phyloP scores from a whole-genome alignment of 2,113 vertebrate genomes.

The Pionites leucogaster region DNA sequence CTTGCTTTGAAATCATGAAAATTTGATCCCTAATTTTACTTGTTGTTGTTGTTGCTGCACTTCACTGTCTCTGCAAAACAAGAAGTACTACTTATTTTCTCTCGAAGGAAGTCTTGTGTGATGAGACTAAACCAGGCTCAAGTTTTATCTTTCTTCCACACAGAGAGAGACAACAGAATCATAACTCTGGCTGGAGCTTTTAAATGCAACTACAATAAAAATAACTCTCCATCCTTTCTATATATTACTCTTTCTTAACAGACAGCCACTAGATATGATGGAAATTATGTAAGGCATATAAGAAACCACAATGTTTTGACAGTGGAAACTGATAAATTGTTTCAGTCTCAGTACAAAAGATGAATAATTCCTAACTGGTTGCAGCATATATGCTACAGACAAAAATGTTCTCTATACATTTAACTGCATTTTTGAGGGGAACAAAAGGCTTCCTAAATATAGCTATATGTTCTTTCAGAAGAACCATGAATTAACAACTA shows the following conservation, averaged over 20 bases:
- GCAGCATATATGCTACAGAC: neutral
- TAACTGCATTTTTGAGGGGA: neutral
- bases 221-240: neutral
- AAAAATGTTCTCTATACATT: neutral
- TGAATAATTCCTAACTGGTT: neutral
- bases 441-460: neutral
- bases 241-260: neutral
- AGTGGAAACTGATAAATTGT: neutral
- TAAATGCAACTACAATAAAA: neutral
- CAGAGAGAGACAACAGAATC: neutral
- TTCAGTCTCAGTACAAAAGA: neutral
- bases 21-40: neutral
- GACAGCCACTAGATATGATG: neutral
- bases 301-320: neutral
- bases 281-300: neutral
- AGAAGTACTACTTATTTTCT: neutral
- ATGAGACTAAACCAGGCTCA: neutral
- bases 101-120: neutral
- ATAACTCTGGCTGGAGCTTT: neutral
- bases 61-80: neutral
- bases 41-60: neutral
- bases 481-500: rapidly evolving
- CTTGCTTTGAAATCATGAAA: neutral
- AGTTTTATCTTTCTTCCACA: neutral
- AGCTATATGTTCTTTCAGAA: neutral